Conservation (phyloP, 2,113 vertebrate species). For the Sardina pilchardus region DNA sequence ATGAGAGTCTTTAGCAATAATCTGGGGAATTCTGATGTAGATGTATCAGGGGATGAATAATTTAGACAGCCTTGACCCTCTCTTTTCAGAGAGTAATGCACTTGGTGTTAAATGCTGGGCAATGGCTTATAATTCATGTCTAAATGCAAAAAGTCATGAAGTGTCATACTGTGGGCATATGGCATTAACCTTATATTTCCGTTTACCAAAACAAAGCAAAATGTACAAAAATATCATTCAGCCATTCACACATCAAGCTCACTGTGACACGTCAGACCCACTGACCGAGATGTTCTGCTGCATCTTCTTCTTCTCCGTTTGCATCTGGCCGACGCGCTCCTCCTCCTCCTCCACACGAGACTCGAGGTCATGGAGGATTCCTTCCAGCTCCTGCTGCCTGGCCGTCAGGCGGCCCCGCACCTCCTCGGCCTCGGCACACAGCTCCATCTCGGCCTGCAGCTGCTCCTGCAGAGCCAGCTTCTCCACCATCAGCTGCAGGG, state of each 20-base stretch:
- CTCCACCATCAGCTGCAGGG: constrained; percentile 74
- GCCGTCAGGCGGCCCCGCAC: constrained; percentile 79
- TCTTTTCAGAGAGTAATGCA: too few species aligned
- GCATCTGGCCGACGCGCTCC: constrained; percentile 79
- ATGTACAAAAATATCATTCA: too few species aligned
- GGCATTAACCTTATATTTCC: too few species aligned
- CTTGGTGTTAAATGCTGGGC: too few species aligned
- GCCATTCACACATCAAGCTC: background rate
- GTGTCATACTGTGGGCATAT: too few species aligned
- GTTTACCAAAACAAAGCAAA: too few species aligned
- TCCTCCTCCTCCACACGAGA: constrained; percentile 86
- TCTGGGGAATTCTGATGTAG: background rate
- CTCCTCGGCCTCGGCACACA: constrained; percentile 86
- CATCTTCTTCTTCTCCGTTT: constrained; percentile 85
- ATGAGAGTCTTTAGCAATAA: background rate
- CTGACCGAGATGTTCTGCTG: constrained; percentile 83
- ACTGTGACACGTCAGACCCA: background rate
- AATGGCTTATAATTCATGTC: too few species aligned
- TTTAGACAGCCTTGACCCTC: too few species aligned
- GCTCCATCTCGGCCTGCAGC: constrained; percentile 84
- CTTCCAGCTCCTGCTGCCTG: constrained; percentile 85
- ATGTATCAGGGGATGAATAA: background rate
- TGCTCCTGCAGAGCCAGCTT: constrained; percentile 87
- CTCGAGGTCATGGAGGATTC: constrained; percentile 86
- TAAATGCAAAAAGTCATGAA: too few species aligned